Base-by-base conservation (phyloP, 2,888 invertebrate species). In the Mythimna pallens region DNA sequence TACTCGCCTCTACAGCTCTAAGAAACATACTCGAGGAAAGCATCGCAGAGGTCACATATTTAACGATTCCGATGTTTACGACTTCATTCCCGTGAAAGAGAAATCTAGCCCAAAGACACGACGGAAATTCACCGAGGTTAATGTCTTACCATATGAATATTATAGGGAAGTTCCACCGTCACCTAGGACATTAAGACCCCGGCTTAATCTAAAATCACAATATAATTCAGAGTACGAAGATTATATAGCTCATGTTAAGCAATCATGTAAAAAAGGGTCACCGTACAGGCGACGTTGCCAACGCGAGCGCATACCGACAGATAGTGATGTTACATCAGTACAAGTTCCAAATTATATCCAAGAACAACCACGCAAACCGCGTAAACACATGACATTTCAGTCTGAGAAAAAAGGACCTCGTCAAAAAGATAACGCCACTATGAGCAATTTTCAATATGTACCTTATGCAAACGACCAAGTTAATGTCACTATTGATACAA, bases 21-120 rank as follows among this genome's bases (percentile, higher is more conserved):
- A 90, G 71, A 89, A 86, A 72, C 86, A 86, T 61, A 69, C 83
- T n/a, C 89, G 90, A 50, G 78, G 82, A 30, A 92, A 85, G 76
- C 86, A 88, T 71, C 87, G 79, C 59, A 88, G 80, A 68, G 86
- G 77, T 57, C 83, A 87, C 36, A 70, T 86, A 47, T 93, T 93
- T 69, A 93, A 94, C 77, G 91, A 95, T 81, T 91, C 94, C 36
- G 91, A 90, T 20, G 80, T 92, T 50, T 96, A 96, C 76, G 96
- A 96, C 71, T 73, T 95, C 43, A 86, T 96, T 47, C 96, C 96
- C 3, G 95, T 96, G 3, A 95, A 94, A 83, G 96, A 96, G 86
- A 95, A 92, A 81, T 89, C 93, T 2, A 95, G 94, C 80, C 95
- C 95, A 2, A 95, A 94, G 84, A 86, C 92, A 2, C 91, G 92